Percentiles rank a stretch among this genome's conserved stretches.
Conservation (phyloP, 1,140 invertebrate genomes). For the Heliconius hermathena region DNA sequence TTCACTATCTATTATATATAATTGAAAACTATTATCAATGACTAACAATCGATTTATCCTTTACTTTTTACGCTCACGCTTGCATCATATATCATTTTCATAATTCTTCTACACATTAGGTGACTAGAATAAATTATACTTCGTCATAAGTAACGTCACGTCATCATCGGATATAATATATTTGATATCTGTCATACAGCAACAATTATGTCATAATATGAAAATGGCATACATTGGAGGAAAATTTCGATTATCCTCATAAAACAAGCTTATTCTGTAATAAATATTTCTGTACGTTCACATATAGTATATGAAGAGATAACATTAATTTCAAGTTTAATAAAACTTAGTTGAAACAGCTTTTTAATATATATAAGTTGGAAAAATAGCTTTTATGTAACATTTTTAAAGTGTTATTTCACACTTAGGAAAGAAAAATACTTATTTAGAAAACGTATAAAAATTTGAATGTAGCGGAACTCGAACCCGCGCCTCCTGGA, state of each 20-base stretch:
- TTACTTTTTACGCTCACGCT: neutral
- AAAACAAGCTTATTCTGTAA: neutral
- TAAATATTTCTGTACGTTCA: neutral
- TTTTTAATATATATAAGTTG: too few species aligned
- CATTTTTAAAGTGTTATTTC: too few species aligned
- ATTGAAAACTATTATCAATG: too few species aligned
- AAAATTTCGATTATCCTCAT: neutral
- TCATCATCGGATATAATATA: conserved; percentile 12
- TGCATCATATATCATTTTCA: neutral
- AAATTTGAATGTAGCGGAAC: too few species aligned
- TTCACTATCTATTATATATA: too few species aligned
- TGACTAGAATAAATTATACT: conserved; percentile 11
- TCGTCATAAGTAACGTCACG: neutral
- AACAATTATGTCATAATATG: conserved; percentile 23
- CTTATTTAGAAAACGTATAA: too few species aligned
- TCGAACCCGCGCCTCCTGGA: too few species aligned
- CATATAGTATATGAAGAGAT: neutral
- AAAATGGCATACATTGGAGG: conserved; percentile 18
- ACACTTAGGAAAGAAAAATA: too few species aligned
- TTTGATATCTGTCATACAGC: conserved; percentile 10
- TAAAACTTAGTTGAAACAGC: too few species aligned
- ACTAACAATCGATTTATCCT: neutral
- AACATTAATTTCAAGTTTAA: too few species aligned
- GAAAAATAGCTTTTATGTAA: too few species aligned
- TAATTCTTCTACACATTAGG: neutral